phyloP scores from a whole-genome alignment of 1,140 invertebrate species.

The Cyrtorhinus lividipennis region DNA sequence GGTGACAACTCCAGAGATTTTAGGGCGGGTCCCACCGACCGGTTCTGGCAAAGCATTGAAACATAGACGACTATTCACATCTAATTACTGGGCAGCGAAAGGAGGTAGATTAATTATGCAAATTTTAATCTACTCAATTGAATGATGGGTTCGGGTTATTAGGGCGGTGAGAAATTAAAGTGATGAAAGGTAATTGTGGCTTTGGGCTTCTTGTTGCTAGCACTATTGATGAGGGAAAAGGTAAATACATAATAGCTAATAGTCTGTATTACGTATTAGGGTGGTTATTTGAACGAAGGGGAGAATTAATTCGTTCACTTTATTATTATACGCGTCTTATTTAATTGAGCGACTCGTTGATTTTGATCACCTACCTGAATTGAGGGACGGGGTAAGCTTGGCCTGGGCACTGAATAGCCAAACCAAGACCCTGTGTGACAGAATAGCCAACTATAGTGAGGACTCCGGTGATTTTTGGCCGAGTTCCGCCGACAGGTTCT shows the following conservation, averaged over 20 bases:
- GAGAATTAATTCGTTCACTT: constrained; percentile 31
- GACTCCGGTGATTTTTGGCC: constrained; percentile 38
- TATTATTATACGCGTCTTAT: constrained; percentile 23
- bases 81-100: too few species aligned
- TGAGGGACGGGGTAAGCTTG: constrained; percentile 43
- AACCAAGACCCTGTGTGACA: constrained; percentile 23
- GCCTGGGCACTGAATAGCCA: constrained; percentile 27
- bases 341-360: too few species aligned
- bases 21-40: constrained; percentile 34
- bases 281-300: neutral
- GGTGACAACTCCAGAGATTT: constrained; percentile 31
- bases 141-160: too few species aligned
- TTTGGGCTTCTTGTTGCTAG: too few species aligned
- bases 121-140: too few species aligned
- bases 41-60: constrained; percentile 32
- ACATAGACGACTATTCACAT: too few species aligned
- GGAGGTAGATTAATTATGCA: too few species aligned
- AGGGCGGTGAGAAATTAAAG: too few species aligned
- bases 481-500: constrained; percentile 39
- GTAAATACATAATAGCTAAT: neutral
- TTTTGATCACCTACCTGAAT: constrained; percentile 36
- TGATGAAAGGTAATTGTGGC: too few species aligned
- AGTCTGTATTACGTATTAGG: neutral
- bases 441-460: constrained; percentile 30
- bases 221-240: neutral